A percentile compares a stretch with the other conserved stretches of the same genome.
Evolutionary conservation across 2,888 invertebrate genomes (phyloP).

Genomic region (Ennomos fuscantarius): DNA sequence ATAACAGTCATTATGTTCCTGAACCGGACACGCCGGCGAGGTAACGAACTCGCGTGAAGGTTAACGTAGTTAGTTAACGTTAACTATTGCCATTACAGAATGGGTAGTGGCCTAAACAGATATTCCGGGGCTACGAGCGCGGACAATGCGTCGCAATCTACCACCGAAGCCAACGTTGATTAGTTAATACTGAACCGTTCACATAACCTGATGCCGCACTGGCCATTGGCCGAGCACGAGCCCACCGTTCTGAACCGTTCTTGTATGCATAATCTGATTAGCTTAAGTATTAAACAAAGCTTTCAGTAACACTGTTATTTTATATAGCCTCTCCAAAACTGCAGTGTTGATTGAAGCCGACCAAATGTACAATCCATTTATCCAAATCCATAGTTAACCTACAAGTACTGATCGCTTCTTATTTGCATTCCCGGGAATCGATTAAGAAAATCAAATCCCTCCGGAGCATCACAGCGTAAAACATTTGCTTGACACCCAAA

Average conservation of each 20-base stretch:
- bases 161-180: constrained; percentile 81
- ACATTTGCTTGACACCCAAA: constrained; percentile 85
- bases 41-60: constrained; percentile 64
- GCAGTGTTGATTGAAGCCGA: constrained; percentile 55
- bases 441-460: constrained; percentile 84
- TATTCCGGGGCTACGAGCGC: constrained; percentile 81
- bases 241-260: constrained; percentile 74
- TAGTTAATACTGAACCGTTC: constrained; percentile 81
- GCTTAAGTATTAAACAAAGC: constrained; percentile 81
- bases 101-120: constrained; percentile 83
- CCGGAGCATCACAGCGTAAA: constrained; percentile 80
- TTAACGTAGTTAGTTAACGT: constrained; percentile 70
- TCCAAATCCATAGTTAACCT: constrained; percentile 44
- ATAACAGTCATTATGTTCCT: constrained; percentile 32
- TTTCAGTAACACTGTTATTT: constrained; percentile 67
- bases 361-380: constrained; percentile 54
- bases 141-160: constrained; percentile 82
- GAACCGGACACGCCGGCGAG: constrained; percentile 55
- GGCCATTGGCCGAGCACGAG: constrained; percentile 41
- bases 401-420: constrained; percentile 32
- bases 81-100: constrained; percentile 77
- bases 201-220: constrained; percentile 73
- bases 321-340: constrained; percentile 59
- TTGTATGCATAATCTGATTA: constrained; percentile 85
- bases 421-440: constrained; percentile 78